Base-by-base conservation (phyloP, 2,888 invertebrate genomes). In the Phyto melanocephala region DNA sequence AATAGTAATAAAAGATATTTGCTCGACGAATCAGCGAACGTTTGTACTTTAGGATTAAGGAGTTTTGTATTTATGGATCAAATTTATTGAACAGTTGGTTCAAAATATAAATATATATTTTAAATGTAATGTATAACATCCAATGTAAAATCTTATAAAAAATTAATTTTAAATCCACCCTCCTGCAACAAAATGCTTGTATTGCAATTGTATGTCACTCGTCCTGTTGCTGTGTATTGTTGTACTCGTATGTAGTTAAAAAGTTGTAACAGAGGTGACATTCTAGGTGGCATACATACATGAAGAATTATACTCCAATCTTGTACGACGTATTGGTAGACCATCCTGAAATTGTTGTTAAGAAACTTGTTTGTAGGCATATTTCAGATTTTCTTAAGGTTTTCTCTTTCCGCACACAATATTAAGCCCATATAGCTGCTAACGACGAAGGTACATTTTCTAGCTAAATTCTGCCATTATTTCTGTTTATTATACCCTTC, bases 201-300 rank as follows among this genome's bases (percentile, higher is more conserved):
- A 50, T 68, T 70, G 54, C 58, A 76, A 8, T 74, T 35, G 22
- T 56, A 6, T 17, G 63, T 35, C 8, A 17, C 50, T 78, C 62
- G 78, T 84, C 70, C 82, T 79, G 71, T 71, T 58, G 63, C n/a
- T 74, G 67, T 65, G 22, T 54, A 50, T 50, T 81, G 33, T 45
- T 24, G 10, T 35, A 22, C 62, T 71, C 71, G 42, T 70, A 62
- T 81, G 79, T 58, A 71, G 78, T 67, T 79, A 81, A 84, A 83
- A 76, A 81, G 81, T 81, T 81, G 78, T 79, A 84, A 79, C 81
- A 84, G 76, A 84, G 84, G 84, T 84, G 84, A 84, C 84, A 84
- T 84, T 81, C 84, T 84, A 81, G 84, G 84, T 84, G 84, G 84
- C 84, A 78, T 81, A 76, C 71, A 81, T 65, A 79, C 83, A 80